Evolutionary conservation across 1,140 invertebrate species (phyloP).

Genomic region (Antheraea pernyi): DNA sequence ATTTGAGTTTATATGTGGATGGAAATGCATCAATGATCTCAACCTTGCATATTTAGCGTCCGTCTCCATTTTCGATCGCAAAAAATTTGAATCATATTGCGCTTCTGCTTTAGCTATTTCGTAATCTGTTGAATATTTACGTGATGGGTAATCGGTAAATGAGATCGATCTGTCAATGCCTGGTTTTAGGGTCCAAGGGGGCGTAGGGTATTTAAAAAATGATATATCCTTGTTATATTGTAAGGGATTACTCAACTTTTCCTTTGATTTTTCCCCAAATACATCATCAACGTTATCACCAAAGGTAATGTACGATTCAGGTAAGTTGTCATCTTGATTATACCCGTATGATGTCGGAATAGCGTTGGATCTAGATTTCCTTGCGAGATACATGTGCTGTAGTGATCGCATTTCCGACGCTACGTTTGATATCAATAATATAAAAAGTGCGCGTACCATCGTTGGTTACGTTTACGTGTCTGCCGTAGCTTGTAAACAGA

Average conservation of each 20-base stretch:
- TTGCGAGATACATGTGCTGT: slow-evolving; percentile 32
- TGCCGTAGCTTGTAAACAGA: slow-evolving; percentile 20
- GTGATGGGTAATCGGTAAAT: slow-evolving; percentile 2
- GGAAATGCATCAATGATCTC: slow-evolving; percentile 35
- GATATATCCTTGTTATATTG: not conserved
- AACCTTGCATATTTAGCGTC: slow-evolving; percentile 34
- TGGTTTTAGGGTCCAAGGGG: not conserved
- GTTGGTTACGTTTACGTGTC: slow-evolving; percentile 40
- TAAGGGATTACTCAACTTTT: not conserved
- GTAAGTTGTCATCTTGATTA: slow-evolving; percentile 32
- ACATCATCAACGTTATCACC: not conserved
- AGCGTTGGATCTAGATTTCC: slow-evolving; percentile 37
- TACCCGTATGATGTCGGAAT: slow-evolving; percentile 37
- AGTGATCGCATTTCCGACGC: slow-evolving; percentile 31
- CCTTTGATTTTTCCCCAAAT: not conserved
- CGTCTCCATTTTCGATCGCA: slow-evolving; percentile 23
- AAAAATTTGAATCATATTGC: slow-evolving; percentile 24
- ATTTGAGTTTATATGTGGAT: slow-evolving; percentile 19
- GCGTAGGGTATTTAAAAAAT: not conserved
- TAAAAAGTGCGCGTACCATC: slow-evolving; percentile 13
- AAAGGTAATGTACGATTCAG: slow-evolving; percentile 17
- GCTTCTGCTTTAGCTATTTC: slow-evolving; percentile 28
- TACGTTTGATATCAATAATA: slow-evolving; percentile 39
- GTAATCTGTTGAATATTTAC: slow-evolving; percentile 22
- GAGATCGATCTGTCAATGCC: not conserved